Conservation (phyloP, 2,888 invertebrate species). For the Netelia inedita region DNA sequence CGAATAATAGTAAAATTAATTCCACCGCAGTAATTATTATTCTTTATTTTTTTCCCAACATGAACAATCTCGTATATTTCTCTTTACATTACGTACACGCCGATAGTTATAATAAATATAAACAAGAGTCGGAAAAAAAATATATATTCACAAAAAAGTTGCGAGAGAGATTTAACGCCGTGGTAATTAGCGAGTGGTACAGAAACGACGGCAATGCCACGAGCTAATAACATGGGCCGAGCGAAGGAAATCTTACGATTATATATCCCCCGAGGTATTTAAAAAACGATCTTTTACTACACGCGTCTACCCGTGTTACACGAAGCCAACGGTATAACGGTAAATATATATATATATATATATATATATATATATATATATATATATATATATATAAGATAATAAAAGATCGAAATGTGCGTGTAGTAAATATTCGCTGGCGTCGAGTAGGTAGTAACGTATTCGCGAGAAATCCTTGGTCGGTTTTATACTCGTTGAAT, state of each 20-base stretch:
- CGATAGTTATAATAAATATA: neutral
- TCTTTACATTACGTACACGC: too few species aligned
- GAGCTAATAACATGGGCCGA: conserved; percentile 49
- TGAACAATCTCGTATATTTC: too few species aligned
- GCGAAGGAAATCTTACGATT: conserved; percentile 36
- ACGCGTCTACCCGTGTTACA: neutral
- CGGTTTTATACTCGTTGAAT: too few species aligned
- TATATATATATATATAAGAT: too few species aligned
- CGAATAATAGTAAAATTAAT: neutral
- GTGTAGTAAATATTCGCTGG: too few species aligned
- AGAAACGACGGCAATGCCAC: conserved; percentile 49
- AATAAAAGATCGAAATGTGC: too few species aligned
- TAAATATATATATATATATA: neutral
- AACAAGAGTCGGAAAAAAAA: neutral
- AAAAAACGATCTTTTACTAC: neutral
- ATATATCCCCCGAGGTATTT: conserved; percentile 35
- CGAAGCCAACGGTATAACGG: neutral
- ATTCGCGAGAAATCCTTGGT: conserved; percentile 23
- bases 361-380: too few species aligned
- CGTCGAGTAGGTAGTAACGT: too few species aligned
- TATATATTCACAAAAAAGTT: neutral
- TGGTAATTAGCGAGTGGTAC: conserved; percentile 54
- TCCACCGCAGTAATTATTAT: neutral
- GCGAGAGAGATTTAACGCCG: conserved; percentile 13
- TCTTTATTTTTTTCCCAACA: too few species aligned